These are phyloP conservation scores for Bembecia ichneumoniformis DNA, from an alignment of 2,888 invertebrate genomes.

Conservation along the genomic window DNA sequence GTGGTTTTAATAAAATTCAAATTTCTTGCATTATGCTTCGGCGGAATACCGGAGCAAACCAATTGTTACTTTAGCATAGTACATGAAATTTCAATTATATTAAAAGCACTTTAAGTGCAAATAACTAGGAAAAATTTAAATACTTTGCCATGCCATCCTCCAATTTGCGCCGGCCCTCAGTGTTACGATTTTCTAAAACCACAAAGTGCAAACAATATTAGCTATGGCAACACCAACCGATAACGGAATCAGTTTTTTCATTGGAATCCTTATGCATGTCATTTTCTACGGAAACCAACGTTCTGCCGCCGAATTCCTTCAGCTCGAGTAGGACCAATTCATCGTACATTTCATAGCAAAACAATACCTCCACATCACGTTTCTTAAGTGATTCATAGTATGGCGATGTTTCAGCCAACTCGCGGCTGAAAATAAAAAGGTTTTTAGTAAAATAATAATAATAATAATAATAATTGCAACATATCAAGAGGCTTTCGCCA, in stretches of 20 bases:
- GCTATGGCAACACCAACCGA: slow-evolving; percentile 51
- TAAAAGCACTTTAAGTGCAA: too few species aligned
- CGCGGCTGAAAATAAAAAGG: slow-evolving; percentile 75
- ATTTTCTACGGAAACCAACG: slow-evolving; percentile 91
- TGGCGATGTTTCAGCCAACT: slow-evolving; percentile 93
- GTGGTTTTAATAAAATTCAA: too few species aligned
- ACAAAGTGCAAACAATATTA: not conserved
- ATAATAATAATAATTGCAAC: too few species aligned
- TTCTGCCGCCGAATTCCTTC: slow-evolving; percentile 82
- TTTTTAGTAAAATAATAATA: not conserved
- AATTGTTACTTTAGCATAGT: too few species aligned
- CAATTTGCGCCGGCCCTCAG: too few species aligned
- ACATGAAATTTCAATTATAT: too few species aligned
- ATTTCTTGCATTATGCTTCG: too few species aligned
- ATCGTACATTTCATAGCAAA: slow-evolving; percentile 97
- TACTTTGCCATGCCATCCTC: too few species aligned
- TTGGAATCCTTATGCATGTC: slow-evolving; percentile 86
- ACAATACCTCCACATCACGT: slow-evolving; percentile 90
- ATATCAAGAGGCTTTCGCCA: too few species aligned
- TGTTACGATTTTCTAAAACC: too few species aligned
- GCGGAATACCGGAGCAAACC: too few species aligned
- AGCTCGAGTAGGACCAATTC: slow-evolving; percentile 94
- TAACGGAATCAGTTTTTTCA: slow-evolving; percentile 69
- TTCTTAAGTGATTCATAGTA: slow-evolving; percentile 94
- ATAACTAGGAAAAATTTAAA: too few species aligned